Evolutionary conservation across 2,113 vertebrate genomes (phyloP).

Genomic region (Dicaeum eximium): DNA sequence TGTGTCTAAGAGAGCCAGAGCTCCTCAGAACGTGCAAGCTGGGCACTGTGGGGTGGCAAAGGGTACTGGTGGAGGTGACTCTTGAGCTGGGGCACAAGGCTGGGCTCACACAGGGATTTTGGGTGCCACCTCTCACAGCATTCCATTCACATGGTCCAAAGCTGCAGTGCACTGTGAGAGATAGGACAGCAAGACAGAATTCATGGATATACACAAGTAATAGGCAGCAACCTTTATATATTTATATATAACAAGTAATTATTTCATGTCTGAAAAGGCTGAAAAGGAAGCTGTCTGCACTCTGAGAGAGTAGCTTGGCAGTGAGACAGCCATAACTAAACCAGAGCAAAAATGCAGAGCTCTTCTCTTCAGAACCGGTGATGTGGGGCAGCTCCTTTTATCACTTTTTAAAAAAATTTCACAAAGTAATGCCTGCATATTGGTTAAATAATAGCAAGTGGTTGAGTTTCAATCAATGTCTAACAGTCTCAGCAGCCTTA

Average conservation of each 20-base stretch:
- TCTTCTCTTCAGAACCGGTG: fast-evolving
- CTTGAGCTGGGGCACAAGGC: fast-evolving
- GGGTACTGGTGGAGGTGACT: background rate
- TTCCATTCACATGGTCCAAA: background rate
- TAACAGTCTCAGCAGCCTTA: background rate
- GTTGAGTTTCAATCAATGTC: background rate
- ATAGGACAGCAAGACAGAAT: background rate
- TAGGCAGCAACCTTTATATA: background rate
- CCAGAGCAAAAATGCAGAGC: background rate
- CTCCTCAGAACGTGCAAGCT: background rate
- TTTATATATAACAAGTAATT: background rate
- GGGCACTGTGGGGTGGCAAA: fast-evolving
- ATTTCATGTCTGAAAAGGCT: background rate
- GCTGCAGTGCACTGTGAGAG: background rate
- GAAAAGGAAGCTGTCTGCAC: background rate
- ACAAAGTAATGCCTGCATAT: background rate
- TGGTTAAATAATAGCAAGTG: background rate
- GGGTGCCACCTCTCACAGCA: background rate
- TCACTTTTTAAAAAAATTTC: background rate
- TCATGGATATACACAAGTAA: background rate
- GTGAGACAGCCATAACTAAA: background rate
- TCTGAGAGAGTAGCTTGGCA: background rate
- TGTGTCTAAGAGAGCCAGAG: fast-evolving
- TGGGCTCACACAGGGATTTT: background rate
- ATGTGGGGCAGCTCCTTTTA: background rate